Percentiles rank a stretch among this genome's conserved stretches.
These are phyloP conservation scores for Capromys pilorides DNA, from an alignment of 2,797 vertebrate species.

Conservation along the genomic window DNA sequence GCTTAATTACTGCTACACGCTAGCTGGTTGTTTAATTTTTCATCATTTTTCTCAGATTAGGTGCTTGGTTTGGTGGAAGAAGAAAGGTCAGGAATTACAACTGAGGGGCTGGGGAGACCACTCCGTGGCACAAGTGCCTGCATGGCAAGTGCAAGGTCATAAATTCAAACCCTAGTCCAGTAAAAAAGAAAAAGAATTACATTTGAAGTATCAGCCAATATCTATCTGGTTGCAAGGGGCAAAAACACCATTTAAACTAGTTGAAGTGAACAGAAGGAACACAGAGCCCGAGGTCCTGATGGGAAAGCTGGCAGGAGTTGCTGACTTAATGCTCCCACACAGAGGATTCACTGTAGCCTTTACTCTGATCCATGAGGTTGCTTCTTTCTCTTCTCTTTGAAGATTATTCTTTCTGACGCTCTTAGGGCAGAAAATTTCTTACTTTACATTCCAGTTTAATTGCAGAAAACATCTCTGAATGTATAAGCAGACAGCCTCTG, in stretches of 20 bases:
- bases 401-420: conserved; percentile 30
- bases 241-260: conserved; percentile 17
- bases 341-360: background rate
- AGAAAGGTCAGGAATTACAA: background rate
- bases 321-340: background rate
- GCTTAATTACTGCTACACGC: background rate
- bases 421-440: background rate
- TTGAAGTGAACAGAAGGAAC: background rate
- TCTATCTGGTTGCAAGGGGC: background rate
- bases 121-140: no score
- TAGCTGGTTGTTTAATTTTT: background rate
- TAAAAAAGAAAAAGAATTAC: background rate
- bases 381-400: conserved; percentile 20
- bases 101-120: no score
- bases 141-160: no score
- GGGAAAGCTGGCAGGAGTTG: background rate
- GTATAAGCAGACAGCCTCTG: background rate
- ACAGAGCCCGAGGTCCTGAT: background rate
- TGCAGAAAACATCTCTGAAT: background rate
- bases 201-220: background rate
- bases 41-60: conserved; percentile 24
- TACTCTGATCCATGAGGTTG: background rate
- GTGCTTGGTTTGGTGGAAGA: background rate
- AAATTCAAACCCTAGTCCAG: no score
- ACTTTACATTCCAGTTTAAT: conserved; percentile 7